These are phyloP conservation scores for Heliconius charithonia DNA, from an alignment of 2,888 invertebrate genomes.

Conservation along the genomic window DNA sequence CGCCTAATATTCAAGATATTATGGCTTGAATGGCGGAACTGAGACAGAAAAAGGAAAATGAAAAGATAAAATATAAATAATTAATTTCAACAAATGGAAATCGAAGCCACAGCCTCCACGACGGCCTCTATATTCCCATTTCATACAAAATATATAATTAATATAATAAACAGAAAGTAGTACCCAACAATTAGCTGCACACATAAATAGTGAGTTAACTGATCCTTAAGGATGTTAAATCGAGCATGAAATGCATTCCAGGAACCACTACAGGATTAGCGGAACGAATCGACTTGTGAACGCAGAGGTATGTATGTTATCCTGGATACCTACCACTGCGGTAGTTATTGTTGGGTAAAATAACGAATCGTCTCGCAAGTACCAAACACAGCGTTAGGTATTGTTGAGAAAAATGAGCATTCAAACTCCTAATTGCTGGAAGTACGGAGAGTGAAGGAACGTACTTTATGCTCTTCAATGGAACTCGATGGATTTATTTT, in stretches of 20 bases:
- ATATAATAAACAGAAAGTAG: neutral
- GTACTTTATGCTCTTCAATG: conserved; percentile 39
- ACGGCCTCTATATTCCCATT: too few relatives aligned
- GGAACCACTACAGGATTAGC: conserved; percentile 40
- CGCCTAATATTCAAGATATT: too few relatives aligned
- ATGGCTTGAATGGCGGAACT: too few relatives aligned
- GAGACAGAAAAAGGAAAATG: too few relatives aligned
- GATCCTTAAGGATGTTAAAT: conserved; percentile 38
- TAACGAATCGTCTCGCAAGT: conserved; percentile 42
- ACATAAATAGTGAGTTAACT: conserved; percentile 30
- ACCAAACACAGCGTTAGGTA: conserved; percentile 36
- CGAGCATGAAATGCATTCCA: conserved; percentile 41
- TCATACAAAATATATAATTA: neutral
- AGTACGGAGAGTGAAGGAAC: conserved; percentile 11
- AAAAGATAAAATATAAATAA: too few relatives aligned
- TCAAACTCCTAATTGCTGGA: conserved; percentile 43
- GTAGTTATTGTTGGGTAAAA: conserved; percentile 35
- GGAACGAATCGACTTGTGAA: conserved; percentile 43
- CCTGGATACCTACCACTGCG: conserved; percentile 28
- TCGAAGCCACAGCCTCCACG: too few relatives aligned
- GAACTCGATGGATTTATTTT: conserved; percentile 30
- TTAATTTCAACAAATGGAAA: too few relatives aligned
- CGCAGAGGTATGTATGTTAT: too few relatives aligned
- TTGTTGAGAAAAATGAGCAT: conserved; percentile 40
- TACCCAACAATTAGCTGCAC: conserved; percentile 12